Evolutionary conservation across 2,113 vertebrate genomes (phyloP).

Genomic region (Puntigrus tetrazona): DNA sequence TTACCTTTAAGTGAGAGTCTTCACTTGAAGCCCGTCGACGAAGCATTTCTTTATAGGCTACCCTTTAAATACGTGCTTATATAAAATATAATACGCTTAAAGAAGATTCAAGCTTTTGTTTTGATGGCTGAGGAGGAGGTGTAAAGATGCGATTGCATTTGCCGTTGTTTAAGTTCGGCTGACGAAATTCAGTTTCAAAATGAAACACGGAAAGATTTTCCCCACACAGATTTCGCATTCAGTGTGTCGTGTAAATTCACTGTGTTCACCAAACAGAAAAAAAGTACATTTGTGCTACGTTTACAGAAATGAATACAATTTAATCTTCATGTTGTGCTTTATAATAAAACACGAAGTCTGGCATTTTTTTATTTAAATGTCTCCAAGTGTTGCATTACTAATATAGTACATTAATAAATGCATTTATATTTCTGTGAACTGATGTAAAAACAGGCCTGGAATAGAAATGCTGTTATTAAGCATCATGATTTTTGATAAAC

Average conservation of each 20-base stretch:
- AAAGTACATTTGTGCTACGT: no score
- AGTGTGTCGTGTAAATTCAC: background rate
- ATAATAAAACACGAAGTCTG: background rate
- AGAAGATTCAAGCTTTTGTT: constrained; percentile 24
- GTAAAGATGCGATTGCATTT: background rate
- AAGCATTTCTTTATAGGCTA: background rate
- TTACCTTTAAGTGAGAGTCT: constrained; percentile 16
- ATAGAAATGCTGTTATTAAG: no score
- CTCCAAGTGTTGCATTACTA: background rate
- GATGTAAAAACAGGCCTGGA: no score
- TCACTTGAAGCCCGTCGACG: constrained; percentile 4
- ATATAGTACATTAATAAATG: background rate
- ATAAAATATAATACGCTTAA: background rate
- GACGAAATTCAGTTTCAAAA: background rate
- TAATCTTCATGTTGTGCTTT: background rate
- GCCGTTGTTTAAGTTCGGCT: background rate
- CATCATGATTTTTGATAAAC: background rate
- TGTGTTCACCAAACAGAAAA: background rate
- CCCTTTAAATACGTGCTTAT: background rate
- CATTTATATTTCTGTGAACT: background rate
- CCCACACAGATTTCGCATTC: background rate
- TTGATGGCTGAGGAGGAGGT: background rate
- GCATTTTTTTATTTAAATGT: no score
- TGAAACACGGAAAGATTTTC: background rate
- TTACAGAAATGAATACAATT: background rate